phyloP scores from a whole-genome alignment of 2,797 vertebrate species.

The Protosalanx chinensis region DNA sequence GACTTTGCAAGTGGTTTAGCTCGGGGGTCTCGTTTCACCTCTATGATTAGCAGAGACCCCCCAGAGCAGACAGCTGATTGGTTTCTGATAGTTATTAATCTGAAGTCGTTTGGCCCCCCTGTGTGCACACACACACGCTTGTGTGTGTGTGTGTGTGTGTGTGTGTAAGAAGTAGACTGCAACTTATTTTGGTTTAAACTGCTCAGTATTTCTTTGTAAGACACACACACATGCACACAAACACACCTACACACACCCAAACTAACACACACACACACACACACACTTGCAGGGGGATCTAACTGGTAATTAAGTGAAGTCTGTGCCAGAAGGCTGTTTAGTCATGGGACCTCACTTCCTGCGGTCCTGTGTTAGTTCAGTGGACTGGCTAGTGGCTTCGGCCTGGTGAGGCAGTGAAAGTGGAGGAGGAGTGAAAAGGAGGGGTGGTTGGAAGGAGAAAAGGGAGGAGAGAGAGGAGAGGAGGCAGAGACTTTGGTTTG shows the following conservation, averaged over 20 bases:
- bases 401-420: constrained; percentile 8
- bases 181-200: not conserved
- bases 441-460: not conserved
- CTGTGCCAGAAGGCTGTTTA: constrained; percentile 40
- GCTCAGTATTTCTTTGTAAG: not conserved
- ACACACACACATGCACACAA: constrained; percentile 8
- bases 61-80: constrained; percentile 24
- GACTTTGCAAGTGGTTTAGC: constrained; percentile 52
- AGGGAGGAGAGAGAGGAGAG: not conserved
- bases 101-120: constrained; percentile 22
- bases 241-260: not conserved
- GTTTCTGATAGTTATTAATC: constrained; percentile 49
- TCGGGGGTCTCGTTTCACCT: constrained; percentile 52
- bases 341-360: constrained; percentile 9
- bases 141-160: not conserved
- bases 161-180: not conserved
- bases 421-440: not conserved
- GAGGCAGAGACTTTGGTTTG: not conserved
- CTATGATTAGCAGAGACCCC: constrained; percentile 47
- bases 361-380: not conserved
- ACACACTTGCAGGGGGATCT: constrained; percentile 39
- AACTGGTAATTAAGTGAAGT: constrained; percentile 65
- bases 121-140: not conserved
- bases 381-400: too few relatives aligned
- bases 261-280: not conserved